These are phyloP conservation scores for Pantelozetes paolii DNA, from an alignment of 2,888 invertebrate species.

Conservation along the genomic window DNA sequence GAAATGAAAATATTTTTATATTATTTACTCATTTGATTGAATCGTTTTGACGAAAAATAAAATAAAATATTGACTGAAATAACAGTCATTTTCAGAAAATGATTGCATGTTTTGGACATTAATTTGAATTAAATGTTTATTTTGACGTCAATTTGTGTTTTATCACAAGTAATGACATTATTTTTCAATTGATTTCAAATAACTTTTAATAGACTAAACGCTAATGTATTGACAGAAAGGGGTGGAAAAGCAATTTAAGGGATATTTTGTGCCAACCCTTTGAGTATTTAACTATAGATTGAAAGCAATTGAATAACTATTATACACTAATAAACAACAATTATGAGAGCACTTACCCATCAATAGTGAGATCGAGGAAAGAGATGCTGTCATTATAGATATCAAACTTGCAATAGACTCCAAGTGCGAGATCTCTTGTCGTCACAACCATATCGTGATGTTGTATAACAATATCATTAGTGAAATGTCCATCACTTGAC, in stretches of 20 bases:
- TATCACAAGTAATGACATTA: not conserved
- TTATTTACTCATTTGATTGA: too few species aligned
- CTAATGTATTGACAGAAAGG: too few species aligned
- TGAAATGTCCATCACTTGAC: slow-evolving; percentile 70
- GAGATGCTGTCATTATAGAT: slow-evolving; percentile 88
- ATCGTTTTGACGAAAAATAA: too few species aligned
- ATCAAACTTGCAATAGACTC: slow-evolving; percentile 89
- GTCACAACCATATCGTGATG: slow-evolving; percentile 94
- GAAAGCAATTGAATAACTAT: too few species aligned
- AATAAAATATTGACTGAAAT: not conserved
- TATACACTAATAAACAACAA: too few species aligned
- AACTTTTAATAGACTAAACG: too few species aligned
- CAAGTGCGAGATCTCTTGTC: slow-evolving; percentile 84
- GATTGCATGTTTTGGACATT: not conserved
- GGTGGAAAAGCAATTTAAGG: too few species aligned
- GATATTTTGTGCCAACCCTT: too few species aligned
- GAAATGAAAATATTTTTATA: too few species aligned
- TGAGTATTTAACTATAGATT: too few species aligned
- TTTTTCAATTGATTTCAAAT: not conserved
- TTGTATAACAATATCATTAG: slow-evolving; percentile 84
- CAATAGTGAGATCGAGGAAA: slow-evolving; percentile 36
- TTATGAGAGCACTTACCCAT: slow-evolving; percentile 31
- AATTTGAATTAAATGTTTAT: not conserved
- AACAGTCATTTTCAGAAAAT: not conserved
- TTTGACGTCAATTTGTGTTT: not conserved